Conservation (phyloP, 2,113 vertebrate genomes). For the Coracopsis vasa region DNA sequence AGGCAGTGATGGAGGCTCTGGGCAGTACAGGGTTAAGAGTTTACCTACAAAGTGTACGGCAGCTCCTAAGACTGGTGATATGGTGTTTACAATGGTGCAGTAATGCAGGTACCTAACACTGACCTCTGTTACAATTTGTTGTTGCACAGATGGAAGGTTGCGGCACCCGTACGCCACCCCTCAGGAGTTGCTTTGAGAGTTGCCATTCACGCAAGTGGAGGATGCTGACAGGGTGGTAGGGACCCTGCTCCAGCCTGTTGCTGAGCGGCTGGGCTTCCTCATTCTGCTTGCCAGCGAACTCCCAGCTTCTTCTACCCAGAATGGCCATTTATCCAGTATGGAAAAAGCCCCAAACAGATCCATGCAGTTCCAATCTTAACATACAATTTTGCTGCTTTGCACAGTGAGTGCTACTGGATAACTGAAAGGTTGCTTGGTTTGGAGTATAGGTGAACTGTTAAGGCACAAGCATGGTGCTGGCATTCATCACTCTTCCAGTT, state of each 20-base stretch:
- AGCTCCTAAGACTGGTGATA: neutral
- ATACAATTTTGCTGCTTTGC: neutral
- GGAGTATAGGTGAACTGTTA: neutral
- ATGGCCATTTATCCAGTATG: neutral
- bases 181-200: neutral
- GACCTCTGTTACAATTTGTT: neutral
- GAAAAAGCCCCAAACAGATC: neutral
- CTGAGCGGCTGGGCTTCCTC: neutral
- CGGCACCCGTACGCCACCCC: neutral
- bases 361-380: rapidly evolving
- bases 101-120: neutral
- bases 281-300: neutral
- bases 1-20: neutral
- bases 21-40: neutral
- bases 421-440: neutral
- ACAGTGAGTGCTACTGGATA: neutral
- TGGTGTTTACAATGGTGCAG: neutral
- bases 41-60: neutral
- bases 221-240: too few relatives aligned
- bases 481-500: neutral
- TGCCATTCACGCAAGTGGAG: neutral
- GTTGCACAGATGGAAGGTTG: neutral
- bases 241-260: neutral
- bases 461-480: neutral
- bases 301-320: neutral